A percentile compares a stretch with the other conserved stretches of the same genome.
phyloP scores from a whole-genome alignment of 2,113 vertebrate genomes.

The Tautogolabrus adspersus region DNA sequence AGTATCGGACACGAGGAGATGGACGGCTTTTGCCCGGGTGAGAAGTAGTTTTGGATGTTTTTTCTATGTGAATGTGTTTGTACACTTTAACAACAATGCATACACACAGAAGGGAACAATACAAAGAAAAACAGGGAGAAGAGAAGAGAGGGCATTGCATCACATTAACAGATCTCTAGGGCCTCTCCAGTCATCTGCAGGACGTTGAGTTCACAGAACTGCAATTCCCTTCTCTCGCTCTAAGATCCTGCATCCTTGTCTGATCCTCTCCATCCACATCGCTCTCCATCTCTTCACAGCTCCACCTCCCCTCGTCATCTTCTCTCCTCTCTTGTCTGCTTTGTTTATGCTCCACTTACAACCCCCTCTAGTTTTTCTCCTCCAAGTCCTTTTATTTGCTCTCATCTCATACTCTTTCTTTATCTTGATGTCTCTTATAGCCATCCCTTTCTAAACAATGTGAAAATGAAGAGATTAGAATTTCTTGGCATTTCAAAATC shows the following conservation, averaged over 20 bases:
- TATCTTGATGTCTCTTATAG: background rate
- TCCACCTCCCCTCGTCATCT: conserved; percentile 46
- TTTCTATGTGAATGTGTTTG: conserved; percentile 9
- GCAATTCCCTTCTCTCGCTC: conserved; percentile 45
- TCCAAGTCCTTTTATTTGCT: background rate
- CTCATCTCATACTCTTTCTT: conserved; percentile 21
- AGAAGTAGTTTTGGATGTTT: conserved; percentile 63
- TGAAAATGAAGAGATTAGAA: conserved; percentile 27
- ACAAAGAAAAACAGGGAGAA: background rate
- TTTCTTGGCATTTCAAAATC: conserved; percentile 45
- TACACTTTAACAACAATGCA: background rate
- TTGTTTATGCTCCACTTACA: conserved; percentile 47
- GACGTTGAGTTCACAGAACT: conserved; percentile 47
- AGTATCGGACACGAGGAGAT: conserved; percentile 93
- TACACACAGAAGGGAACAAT: background rate
- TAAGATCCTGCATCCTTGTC: conserved; percentile 56
- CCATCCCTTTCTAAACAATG: conserved; percentile 25
- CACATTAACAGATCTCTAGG: conserved; percentile 57
- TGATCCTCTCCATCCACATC: conserved; percentile 58
- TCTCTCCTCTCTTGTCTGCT: conserved; percentile 41
- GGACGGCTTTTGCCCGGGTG: conserved; percentile 93
- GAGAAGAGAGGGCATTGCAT: conserved; percentile 39
- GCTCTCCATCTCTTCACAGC: conserved; percentile 50
- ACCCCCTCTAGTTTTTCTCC: background rate
- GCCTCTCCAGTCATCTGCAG: conserved; percentile 55